A percentile compares a stretch with the other conserved stretches of the same genome.
Conservation (phyloP, 2,113 vertebrate genomes). For the Calyptommatus sinebrachiatus region DNA sequence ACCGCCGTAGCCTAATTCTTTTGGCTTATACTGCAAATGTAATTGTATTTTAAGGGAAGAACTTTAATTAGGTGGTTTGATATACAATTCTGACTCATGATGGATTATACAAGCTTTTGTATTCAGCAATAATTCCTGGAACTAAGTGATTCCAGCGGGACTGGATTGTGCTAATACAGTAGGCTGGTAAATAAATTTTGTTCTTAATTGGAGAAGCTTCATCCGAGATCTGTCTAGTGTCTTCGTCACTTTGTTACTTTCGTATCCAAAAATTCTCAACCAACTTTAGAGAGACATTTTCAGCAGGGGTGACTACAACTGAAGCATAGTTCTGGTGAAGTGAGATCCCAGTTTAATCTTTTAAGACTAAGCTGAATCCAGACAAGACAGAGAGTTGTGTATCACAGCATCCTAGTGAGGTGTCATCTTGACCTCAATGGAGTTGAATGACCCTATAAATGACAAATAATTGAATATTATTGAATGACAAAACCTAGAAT, state of each 20-base stretch:
- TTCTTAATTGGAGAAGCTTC: slow-evolving; percentile 43
- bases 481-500: too few relatives aligned
- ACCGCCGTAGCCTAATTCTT: neutral
- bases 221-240: slow-evolving; percentile 26
- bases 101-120: slow-evolving; percentile 72
- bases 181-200: slow-evolving; percentile 65
- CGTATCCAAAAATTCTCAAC: slow-evolving; percentile 27
- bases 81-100: slow-evolving; percentile 69
- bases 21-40: neutral
- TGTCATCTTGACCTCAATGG: neutral
- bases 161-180: slow-evolving; percentile 44
- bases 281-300: slow-evolving; percentile 1
- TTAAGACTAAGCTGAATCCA: neutral
- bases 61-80: slow-evolving; percentile 71
- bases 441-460: too few relatives aligned
- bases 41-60: slow-evolving; percentile 45
- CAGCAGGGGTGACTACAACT: neutral
- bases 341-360: neutral
- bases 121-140: slow-evolving; percentile 63
- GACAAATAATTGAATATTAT: too few relatives aligned
- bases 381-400: neutral
- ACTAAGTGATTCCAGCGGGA: slow-evolving; percentile 62
- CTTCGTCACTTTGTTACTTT: slow-evolving; percentile 31
- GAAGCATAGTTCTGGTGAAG: neutral
- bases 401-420: neutral